Conservation (phyloP, 2,888 invertebrate genomes). For the Nomada goodeniana region DNA sequence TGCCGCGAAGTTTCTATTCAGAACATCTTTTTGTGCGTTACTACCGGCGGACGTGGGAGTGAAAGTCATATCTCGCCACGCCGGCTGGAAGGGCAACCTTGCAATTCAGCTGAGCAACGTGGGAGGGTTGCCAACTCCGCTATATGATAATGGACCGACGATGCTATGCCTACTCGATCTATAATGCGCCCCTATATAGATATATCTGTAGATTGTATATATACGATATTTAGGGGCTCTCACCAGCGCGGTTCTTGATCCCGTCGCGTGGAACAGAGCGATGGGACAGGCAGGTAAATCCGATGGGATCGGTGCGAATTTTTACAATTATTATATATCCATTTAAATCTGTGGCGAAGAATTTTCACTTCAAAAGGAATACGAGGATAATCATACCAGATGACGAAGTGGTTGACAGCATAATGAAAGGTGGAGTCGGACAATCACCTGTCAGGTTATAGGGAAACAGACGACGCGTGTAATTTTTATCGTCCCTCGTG, state of each 20-base stretch:
- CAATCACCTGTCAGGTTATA: slow-evolving; percentile 29
- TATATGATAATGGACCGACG: slow-evolving; percentile 73
- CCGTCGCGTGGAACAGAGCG: slow-evolving; percentile 33
- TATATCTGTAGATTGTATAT: slow-evolving; percentile 29
- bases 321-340: not conserved
- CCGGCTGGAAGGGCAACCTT: slow-evolving; percentile 71
- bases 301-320: slow-evolving; percentile 5
- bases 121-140: slow-evolving; percentile 76
- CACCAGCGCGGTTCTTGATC: slow-evolving; percentile 13
- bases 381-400: not conserved
- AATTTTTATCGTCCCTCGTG: slow-evolving; percentile 51
- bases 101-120: slow-evolving; percentile 73
- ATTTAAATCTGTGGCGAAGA: not conserved
- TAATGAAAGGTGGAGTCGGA: not conserved
- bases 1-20: slow-evolving; percentile 79
- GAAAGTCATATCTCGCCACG: slow-evolving; percentile 74
- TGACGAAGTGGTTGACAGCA: slow-evolving; percentile 22
- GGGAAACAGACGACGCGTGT: slow-evolving; percentile 44
- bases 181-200: slow-evolving; percentile 34
- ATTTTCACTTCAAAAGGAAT: not conserved
- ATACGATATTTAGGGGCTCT: slow-evolving; percentile 14
- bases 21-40: slow-evolving; percentile 78
- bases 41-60: slow-evolving; percentile 73
- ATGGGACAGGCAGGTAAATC: slow-evolving; percentile 12
- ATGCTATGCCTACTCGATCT: slow-evolving; percentile 69